A percentile compares a stretch with the other conserved stretches of the same genome.
Evolutionary conservation across 2,113 vertebrate genomes (phyloP).

Genomic region (Gambusia holbrooki): DNA sequence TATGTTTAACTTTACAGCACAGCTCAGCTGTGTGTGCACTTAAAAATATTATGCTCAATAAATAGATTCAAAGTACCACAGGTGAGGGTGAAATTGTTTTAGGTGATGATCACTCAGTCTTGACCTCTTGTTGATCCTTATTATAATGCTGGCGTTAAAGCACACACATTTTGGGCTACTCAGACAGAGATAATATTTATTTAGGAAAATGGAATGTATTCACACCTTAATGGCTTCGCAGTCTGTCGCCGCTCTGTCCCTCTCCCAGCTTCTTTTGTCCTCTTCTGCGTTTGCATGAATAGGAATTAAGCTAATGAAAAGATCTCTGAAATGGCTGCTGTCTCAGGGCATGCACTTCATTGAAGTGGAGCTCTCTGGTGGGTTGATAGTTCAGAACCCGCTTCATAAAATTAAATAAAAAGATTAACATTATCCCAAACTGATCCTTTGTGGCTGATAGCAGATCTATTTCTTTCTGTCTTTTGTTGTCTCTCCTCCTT

Average conservation of each 20-base stretch:
- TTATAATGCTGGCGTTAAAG: constrained; percentile 71
- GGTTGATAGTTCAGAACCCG: constrained; percentile 19
- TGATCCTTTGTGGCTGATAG: constrained; percentile 36
- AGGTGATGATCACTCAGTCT: constrained; percentile 42
- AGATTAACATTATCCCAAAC: constrained; percentile 37
- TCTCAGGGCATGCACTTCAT: constrained; percentile 11
- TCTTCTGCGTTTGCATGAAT: constrained; percentile 33
- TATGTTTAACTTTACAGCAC: constrained; percentile 48
- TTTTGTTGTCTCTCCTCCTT: constrained; percentile 31
- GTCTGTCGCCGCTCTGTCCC: constrained; percentile 33
- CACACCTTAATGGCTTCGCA: constrained; percentile 72
- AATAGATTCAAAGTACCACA: constrained; percentile 58
- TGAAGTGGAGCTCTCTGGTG: constrained; percentile 17
- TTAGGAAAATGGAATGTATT: constrained; percentile 81
- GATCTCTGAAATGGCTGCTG: constrained; percentile 23
- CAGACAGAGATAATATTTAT: constrained; percentile 82
- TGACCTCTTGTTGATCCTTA: constrained; percentile 73
- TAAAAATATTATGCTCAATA: constrained; percentile 35
- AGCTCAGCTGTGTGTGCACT: constrained; percentile 26
- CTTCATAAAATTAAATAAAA: constrained; percentile 43
- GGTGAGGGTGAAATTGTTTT: constrained; percentile 53
- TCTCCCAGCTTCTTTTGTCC: constrained; percentile 25
- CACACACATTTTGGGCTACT: constrained; percentile 70
- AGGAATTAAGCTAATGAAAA: constrained; percentile 50
- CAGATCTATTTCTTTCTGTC: constrained; percentile 20